Percentiles rank a stretch among this genome's conserved stretches.
phyloP scores from a whole-genome alignment of 2,113 vertebrate species.

The Notechis scutatus region DNA sequence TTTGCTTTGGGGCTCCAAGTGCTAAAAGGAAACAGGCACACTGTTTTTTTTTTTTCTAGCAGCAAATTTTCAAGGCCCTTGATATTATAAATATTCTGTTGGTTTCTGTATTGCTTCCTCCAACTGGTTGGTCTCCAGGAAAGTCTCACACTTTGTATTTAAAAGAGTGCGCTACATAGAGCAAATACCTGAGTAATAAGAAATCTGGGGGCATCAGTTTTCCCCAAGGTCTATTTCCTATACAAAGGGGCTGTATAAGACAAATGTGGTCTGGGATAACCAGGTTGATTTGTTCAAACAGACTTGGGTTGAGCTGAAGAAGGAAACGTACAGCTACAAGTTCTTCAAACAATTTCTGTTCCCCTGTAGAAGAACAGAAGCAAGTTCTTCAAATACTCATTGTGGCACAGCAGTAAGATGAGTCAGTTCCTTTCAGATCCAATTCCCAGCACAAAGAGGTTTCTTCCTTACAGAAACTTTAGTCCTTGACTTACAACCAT shows the following conservation, averaged over 20 bases:
- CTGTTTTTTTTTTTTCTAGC: background rate
- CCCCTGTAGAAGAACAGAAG: background rate
- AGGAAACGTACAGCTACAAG: background rate
- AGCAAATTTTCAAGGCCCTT: background rate
- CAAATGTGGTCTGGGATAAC: background rate
- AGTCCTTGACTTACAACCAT: too few species aligned
- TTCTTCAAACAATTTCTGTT: background rate
- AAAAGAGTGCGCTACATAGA: background rate
- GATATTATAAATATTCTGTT: background rate
- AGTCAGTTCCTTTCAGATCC: background rate
- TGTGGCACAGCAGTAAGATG: background rate
- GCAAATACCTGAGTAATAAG: background rate
- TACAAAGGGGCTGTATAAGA: background rate
- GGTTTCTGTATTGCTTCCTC: slow-evolving; percentile 38
- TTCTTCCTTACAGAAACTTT: background rate
- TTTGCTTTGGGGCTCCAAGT: background rate
- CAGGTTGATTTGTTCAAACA: background rate
- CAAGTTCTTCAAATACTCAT: background rate
- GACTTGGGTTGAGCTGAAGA: background rate
- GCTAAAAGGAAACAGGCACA: background rate
- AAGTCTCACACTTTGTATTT: background rate
- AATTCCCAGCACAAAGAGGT: background rate
- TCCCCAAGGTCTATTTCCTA: background rate
- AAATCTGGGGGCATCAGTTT: background rate
- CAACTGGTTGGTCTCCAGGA: background rate